Percentiles rank a stretch among this genome's conserved stretches.
phyloP scores from a whole-genome alignment of 2,797 vertebrate species.

The Rhabdomys pumilio region DNA sequence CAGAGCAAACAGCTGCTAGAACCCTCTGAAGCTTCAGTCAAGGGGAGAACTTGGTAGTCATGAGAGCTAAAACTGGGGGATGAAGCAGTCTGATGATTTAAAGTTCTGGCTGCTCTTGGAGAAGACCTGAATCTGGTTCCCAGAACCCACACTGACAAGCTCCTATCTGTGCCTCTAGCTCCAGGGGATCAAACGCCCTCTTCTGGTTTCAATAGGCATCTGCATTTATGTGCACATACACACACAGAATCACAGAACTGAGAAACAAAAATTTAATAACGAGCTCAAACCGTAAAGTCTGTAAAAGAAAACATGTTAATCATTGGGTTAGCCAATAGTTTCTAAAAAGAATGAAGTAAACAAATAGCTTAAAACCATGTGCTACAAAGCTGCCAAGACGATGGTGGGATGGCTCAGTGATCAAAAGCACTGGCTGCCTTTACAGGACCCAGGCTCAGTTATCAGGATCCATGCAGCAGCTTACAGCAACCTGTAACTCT shows the following conservation, averaged over 20 bases:
- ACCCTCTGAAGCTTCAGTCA: constrained; percentile 6
- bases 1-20: background rate
- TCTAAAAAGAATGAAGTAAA: constrained; percentile 43
- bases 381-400: background rate
- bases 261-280: background rate
- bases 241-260: background rate
- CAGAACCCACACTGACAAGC: background rate
- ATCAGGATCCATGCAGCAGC: too few relatives aligned
- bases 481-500: background rate
- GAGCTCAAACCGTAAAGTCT: background rate
- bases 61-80: background rate
- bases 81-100: background rate
- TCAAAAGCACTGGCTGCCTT: background rate
- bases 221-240: background rate
- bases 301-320: background rate
- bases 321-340: background rate
- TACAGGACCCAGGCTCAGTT: background rate
- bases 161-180: background rate
- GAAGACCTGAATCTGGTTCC: background rate
- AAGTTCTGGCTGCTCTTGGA: background rate
- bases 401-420: background rate
- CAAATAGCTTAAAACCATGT: constrained; percentile 47
- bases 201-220: background rate
- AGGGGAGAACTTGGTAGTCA: constrained; percentile 25
- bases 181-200: background rate